phyloP scores from a whole-genome alignment of 2,888 invertebrate species.

The Coleophora deauratella region DNA sequence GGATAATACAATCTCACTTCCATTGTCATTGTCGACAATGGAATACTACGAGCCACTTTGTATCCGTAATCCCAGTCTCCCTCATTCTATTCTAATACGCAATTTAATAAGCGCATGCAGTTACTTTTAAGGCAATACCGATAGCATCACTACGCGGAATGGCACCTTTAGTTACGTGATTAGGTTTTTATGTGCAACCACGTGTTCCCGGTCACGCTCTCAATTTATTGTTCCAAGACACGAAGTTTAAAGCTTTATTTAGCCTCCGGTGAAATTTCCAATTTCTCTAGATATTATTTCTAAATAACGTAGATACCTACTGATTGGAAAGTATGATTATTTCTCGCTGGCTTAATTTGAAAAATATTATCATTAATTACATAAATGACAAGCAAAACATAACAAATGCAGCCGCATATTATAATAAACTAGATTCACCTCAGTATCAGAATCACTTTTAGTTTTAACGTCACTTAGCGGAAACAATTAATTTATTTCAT shows the following conservation, averaged over 20 bases:
- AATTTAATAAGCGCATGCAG: slow-evolving; percentile 26
- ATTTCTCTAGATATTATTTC: no score
- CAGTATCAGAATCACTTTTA: slow-evolving; percentile 53
- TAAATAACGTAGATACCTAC: no score
- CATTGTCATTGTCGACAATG: slow-evolving; percentile 43
- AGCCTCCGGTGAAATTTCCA: slow-evolving; percentile 3
- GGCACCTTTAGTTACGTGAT: slow-evolving; percentile 25
- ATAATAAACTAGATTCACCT: slow-evolving; percentile 4
- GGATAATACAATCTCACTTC: slow-evolving; percentile 40
- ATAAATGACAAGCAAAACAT: no score
- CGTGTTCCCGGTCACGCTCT: slow-evolving; percentile 15
- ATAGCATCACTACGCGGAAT: slow-evolving; percentile 28
- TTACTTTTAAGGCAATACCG: slow-evolving; percentile 25
- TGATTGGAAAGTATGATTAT: no score
- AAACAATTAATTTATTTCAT: slow-evolving; percentile 49
- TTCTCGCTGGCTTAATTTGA: no score
- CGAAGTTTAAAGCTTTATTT: slow-evolving; percentile 2
- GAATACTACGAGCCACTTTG: slow-evolving; percentile 27
- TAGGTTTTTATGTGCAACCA: slow-evolving; percentile 25
- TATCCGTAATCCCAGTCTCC: slow-evolving; percentile 34
- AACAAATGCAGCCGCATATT: no score
- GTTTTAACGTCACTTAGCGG: slow-evolving; percentile 39
- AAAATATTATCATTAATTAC: background rate
- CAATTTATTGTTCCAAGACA: slow-evolving; percentile 12
- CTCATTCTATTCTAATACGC: slow-evolving; percentile 38